A percentile compares a stretch with the other conserved stretches of the same genome.
These are phyloP conservation scores for Arothron firmamentum DNA, from an alignment of 2,113 vertebrate genomes.

Conservation along the genomic window DNA sequence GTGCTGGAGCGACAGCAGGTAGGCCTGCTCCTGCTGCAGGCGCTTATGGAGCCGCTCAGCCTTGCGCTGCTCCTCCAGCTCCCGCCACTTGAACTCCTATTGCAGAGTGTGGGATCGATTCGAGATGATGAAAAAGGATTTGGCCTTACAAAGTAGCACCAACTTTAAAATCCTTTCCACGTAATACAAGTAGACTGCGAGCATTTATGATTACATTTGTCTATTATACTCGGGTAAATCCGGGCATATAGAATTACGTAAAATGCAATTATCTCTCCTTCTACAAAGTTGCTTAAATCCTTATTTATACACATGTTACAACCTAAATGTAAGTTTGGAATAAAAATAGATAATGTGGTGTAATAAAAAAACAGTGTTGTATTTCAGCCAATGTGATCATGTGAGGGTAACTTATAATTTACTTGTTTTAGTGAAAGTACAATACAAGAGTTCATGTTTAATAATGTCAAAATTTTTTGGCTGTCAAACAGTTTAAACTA, in stretches of 20 bases:
- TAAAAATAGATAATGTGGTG: too few species aligned
- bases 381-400: too few species aligned
- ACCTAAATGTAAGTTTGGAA: neutral
- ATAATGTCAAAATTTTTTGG: too few species aligned
- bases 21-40: constrained; percentile 94
- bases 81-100: constrained; percentile 96
- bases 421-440: too few species aligned
- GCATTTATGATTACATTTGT: neutral
- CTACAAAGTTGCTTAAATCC: neutral
- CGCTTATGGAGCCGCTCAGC: constrained; percentile 92
- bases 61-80: constrained; percentile 95
- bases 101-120: constrained; percentile 48
- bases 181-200: neutral
- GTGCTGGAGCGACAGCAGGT: constrained; percentile 92
- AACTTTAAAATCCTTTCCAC: neutral
- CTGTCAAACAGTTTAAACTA: too few species aligned
- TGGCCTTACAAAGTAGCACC: neutral
- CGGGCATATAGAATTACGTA: neutral
- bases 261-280: neutral
- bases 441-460: too few species aligned
- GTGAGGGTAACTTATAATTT: too few species aligned
- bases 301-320: neutral
- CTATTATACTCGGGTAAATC: neutral
- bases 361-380: too few species aligned
- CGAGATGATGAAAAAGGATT: constrained; percentile 14